Base-by-base conservation (phyloP, 2,888 invertebrate species). In the Agriopis leucophaearia region DNA sequence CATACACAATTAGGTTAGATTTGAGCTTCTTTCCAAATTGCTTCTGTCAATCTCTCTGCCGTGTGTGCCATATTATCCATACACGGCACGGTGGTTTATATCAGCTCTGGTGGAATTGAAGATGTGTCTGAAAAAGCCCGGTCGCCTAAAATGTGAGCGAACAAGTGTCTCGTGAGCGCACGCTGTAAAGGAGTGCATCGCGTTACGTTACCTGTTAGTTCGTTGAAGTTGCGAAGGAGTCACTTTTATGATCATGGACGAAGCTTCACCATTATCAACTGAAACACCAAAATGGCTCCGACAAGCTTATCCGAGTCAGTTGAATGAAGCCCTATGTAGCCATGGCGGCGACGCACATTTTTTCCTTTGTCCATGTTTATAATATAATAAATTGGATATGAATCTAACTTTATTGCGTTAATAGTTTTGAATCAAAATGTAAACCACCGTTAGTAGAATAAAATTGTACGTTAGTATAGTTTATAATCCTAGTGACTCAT, bases 191-290 rank as follows among this genome's bases (percentile, higher is more conserved):
- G 82, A 82, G 87, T 88, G 88, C 91, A 87, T 90, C 88, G 88
- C 88, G 92, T 92, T 91, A 92, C 91, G 92, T 92, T 91, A 92
- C 91, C 92, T 91, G 89, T 91, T 86, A 78, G 81, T 85, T 78
- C 78, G 82, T 75, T 76, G 79, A 76, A 75, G 78, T 81, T 81
- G 79, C 70, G 80, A 75, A 78, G 75, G 77, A 85, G 81, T 85
- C 78, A 81, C 66, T 64, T 42, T 9, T 13, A 15, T n/a, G n/a
- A n/a, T 38, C 10, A 27, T 55, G 42, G 55, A 55, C 55, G 16
- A 55, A 42, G 16, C 12, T 38, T 9, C 8, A 38, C 16, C 2
- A 9, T 36, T 36, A 4, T 9, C n/a, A 8, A 55, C 15, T n/a
- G 42, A 13, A 0, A 16, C 18, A 1, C 18, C 38, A 52, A 38